Evolutionary conservation across 2,797 vertebrate species (phyloP).

Genomic region (Paramormyrops hopkinsi): DNA sequence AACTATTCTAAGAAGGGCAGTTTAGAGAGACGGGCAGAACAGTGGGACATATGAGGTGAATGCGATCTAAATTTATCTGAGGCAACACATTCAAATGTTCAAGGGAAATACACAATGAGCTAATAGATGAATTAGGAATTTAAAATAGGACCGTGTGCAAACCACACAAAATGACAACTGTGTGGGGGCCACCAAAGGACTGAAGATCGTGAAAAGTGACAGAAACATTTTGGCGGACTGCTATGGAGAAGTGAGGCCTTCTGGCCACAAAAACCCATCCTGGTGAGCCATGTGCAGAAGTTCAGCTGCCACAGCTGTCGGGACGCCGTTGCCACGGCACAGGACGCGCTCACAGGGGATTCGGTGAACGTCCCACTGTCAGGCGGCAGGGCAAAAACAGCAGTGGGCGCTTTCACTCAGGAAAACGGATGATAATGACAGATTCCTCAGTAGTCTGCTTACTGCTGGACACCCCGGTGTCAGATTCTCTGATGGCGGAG

Average conservation of each 20-base stretch:
- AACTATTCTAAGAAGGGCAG: neutral
- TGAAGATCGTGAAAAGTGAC: neutral
- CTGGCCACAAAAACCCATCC: neutral
- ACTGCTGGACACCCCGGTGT: constrained; percentile 42
- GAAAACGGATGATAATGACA: constrained; percentile 41
- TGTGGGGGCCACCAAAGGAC: neutral
- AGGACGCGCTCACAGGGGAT: neutral
- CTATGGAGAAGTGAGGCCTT: neutral
- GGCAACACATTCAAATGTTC: neutral
- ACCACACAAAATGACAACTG: neutral
- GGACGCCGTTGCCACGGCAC: neutral
- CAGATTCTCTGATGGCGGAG: constrained; percentile 44
- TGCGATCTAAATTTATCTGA: neutral
- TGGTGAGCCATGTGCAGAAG: neutral
- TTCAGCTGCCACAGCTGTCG: neutral
- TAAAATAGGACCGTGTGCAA: neutral
- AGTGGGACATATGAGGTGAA: neutral
- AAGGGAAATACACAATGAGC: neutral
- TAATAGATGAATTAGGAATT: neutral
- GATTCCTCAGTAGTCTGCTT: constrained; percentile 43
- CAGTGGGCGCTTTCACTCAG: neutral
- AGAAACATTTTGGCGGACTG: neutral
- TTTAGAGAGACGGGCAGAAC: neutral
- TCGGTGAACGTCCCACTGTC: no score
- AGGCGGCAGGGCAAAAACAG: neutral